Percentiles rank a stretch among this genome's conserved stretches.
Conservation (phyloP, 2,888 invertebrate species). For the Crematogaster levior region DNA sequence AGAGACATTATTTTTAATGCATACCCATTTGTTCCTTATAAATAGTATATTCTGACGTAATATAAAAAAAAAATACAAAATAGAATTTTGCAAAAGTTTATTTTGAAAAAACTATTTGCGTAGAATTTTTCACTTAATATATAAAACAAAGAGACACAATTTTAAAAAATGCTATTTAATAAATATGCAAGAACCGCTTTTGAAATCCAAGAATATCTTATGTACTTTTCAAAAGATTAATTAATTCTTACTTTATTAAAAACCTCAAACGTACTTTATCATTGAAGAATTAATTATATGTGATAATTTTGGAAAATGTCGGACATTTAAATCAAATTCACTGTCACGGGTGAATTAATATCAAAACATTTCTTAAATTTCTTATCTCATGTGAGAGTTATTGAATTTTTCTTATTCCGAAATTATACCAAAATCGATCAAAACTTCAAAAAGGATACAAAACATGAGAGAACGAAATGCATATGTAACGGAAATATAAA, state of each 20-base stretch:
- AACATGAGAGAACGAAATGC: too few species aligned
- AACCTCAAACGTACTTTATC: not conserved
- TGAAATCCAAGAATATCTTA: not conserved
- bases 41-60: too few species aligned
- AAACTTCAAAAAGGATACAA: constrained; percentile 8
- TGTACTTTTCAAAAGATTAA: not conserved
- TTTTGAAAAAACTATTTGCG: too few species aligned
- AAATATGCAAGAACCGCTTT: not conserved
- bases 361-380: not conserved
- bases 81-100: too few species aligned
- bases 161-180: too few species aligned
- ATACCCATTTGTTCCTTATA: too few species aligned
- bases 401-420: not conserved
- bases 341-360: constrained; percentile 10
- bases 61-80: too few species aligned
- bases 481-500: too few species aligned
- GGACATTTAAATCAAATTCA: not conserved
- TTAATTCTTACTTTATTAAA: not conserved
- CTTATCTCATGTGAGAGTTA: not conserved
- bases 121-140: too few species aligned
- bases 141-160: too few species aligned
- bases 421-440: not conserved
- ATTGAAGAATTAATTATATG: not conserved
- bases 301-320: not conserved
- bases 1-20: too few species aligned